Evolutionary conservation across 2,888 invertebrate genomes (phyloP).

Genomic region (Blastobasis adustella): DNA sequence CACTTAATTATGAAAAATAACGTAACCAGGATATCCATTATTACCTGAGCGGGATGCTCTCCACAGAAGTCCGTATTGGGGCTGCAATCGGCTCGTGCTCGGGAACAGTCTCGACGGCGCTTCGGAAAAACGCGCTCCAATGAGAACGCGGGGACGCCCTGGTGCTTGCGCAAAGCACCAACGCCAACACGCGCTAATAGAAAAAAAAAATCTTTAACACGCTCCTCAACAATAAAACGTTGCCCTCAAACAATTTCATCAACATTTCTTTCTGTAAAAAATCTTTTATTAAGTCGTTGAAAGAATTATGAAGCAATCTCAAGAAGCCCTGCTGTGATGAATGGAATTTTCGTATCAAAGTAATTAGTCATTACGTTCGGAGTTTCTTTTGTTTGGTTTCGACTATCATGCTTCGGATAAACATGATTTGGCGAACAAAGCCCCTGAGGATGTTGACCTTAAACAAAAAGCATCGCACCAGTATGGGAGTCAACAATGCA

Average conservation of each 20-base stretch:
- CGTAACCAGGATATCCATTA: not conserved
- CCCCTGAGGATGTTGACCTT: slow-evolving; percentile 49
- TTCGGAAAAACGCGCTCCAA: slow-evolving; percentile 39
- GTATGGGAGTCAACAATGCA: slow-evolving; percentile 41
- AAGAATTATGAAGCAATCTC: not conserved
- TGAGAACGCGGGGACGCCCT: slow-evolving; percentile 46
- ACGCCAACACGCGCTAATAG: slow-evolving; percentile 40
- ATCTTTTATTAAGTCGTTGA: not conserved
- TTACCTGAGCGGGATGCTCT: slow-evolving; percentile 78
- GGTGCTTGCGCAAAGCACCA: slow-evolving; percentile 36
- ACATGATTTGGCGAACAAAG: slow-evolving; percentile 46
- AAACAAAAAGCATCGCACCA: slow-evolving; percentile 36
- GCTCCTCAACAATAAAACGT: not conserved
- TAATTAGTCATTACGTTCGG: slow-evolving; percentile 11
- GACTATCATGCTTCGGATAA: slow-evolving; percentile 41
- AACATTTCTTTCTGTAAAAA: no score
- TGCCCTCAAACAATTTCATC: not conserved
- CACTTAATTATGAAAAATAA: no score
- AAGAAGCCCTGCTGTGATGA: no score
- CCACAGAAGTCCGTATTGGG: slow-evolving; percentile 85
- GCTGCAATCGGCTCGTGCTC: slow-evolving; percentile 51
- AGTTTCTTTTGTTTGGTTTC: slow-evolving; percentile 29
- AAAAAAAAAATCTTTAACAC: slow-evolving; percentile 3
- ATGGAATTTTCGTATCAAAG: not conserved
- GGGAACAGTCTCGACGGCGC: slow-evolving; percentile 56